These are phyloP conservation scores for Vidua macroura DNA, from an alignment of 2,113 vertebrate species.

Conservation along the genomic window DNA sequence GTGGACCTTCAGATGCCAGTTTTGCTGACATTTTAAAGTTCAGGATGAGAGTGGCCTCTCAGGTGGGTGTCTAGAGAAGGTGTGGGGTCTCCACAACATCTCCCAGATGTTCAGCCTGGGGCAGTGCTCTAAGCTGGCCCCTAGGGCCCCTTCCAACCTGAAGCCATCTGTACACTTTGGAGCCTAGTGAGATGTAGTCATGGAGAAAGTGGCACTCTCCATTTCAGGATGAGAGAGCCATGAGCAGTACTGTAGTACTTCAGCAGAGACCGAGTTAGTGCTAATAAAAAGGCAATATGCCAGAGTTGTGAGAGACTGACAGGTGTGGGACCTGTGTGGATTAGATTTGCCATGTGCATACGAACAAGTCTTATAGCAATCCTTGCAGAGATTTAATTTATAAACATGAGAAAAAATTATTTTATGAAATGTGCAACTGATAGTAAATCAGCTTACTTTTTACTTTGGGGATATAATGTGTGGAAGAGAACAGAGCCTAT, in stretches of 20 bases:
- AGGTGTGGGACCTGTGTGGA: background rate
- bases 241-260: background rate
- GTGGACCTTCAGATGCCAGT: background rate
- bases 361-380: background rate
- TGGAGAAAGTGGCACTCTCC: background rate
- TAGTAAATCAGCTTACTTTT: conserved; percentile 8
- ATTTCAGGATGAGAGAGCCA: background rate
- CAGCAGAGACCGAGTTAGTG: background rate
- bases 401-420: background rate
- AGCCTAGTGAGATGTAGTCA: background rate
- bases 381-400: conserved; percentile 11
- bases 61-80: background rate
- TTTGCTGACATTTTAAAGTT: background rate
- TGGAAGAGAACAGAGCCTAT: background rate
- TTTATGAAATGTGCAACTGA: background rate
- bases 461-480: background rate
- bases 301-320: background rate
- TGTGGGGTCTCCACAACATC: background rate
- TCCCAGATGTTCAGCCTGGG: background rate
- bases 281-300: background rate
- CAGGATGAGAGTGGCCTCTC: background rate
- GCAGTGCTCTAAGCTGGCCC: accelerated
- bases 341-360: background rate
- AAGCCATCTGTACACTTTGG: background rate
- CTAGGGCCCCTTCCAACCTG: background rate